Conservation (phyloP, 2,797 vertebrate genomes). For the Peromyscus melanophrys region DNA sequence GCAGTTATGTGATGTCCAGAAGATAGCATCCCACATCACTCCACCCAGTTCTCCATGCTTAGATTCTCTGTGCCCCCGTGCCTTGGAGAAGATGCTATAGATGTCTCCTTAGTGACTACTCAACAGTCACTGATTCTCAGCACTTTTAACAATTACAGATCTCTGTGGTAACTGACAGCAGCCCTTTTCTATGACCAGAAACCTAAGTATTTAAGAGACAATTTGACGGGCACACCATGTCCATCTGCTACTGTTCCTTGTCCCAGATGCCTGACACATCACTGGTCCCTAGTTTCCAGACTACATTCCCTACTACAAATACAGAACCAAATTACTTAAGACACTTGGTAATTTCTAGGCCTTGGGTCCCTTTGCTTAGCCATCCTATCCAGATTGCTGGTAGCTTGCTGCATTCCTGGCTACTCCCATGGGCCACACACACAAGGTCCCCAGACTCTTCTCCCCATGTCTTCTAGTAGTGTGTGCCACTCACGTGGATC, state of each 20-base stretch:
- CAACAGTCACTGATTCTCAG: background rate
- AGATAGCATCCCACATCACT: background rate
- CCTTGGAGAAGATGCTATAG: background rate
- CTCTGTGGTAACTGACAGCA: background rate
- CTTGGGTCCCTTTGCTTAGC: background rate
- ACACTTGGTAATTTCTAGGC: background rate
- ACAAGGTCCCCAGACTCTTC: background rate
- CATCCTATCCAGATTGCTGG: background rate
- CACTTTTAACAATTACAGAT: background rate
- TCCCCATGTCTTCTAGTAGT: background rate
- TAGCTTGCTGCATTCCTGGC: background rate
- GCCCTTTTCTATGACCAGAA: background rate
- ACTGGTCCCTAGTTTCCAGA: background rate
- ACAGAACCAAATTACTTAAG: background rate
- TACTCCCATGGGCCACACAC: background rate
- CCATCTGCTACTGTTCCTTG: background rate
- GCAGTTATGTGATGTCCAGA: background rate
- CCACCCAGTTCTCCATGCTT: background rate
- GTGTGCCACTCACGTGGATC: background rate
- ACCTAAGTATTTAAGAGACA: too few relatives aligned
- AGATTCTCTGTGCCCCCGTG: background rate
- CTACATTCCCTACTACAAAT: background rate
- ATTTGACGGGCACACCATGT: background rate
- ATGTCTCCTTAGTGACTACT: background rate
- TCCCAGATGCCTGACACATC: background rate